Evolutionary conservation across 2,113 vertebrate species (phyloP).

Genomic region (Triplophysa siluroides): DNA sequence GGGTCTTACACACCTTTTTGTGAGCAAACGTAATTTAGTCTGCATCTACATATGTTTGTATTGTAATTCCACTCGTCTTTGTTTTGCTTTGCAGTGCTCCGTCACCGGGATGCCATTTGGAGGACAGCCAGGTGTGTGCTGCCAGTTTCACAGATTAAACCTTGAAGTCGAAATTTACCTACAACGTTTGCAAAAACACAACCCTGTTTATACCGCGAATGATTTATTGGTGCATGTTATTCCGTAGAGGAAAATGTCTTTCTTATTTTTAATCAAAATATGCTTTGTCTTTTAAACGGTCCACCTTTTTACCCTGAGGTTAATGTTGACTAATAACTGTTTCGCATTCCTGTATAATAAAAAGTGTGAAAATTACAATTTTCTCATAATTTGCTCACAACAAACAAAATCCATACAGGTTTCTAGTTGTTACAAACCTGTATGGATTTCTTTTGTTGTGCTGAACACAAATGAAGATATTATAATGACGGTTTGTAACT

Average conservation of each 20-base stretch:
- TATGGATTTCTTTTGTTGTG: too few species aligned
- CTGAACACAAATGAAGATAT: too few species aligned
- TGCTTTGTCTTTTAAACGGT: too few species aligned
- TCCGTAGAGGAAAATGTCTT: background rate
- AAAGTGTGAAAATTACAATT: too few species aligned
- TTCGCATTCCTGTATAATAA: too few species aligned
- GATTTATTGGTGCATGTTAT: background rate
- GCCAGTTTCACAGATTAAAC: background rate
- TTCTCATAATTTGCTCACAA: too few species aligned
- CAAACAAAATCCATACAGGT: too few species aligned
- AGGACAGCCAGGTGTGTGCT: conserved; percentile 67
- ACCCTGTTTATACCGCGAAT: background rate
- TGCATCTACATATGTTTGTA: background rate
- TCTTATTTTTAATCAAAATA: background rate
- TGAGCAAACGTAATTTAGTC: background rate
- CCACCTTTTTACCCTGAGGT: too few species aligned
- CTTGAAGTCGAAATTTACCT: background rate
- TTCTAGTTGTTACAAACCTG: too few species aligned
- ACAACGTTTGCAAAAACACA: background rate
- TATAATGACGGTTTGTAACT: too few species aligned
- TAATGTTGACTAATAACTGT: too few species aligned
- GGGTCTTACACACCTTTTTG: background rate
- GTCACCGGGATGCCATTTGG: conserved; percentile 52
- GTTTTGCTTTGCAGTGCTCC: conserved; percentile 55
- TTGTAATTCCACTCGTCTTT: conserved; percentile 4